A percentile compares a stretch with the other conserved stretches of the same genome.
Evolutionary conservation across 1,140 invertebrate species (phyloP).

Genomic region (Sitophilus oryzae): DNA sequence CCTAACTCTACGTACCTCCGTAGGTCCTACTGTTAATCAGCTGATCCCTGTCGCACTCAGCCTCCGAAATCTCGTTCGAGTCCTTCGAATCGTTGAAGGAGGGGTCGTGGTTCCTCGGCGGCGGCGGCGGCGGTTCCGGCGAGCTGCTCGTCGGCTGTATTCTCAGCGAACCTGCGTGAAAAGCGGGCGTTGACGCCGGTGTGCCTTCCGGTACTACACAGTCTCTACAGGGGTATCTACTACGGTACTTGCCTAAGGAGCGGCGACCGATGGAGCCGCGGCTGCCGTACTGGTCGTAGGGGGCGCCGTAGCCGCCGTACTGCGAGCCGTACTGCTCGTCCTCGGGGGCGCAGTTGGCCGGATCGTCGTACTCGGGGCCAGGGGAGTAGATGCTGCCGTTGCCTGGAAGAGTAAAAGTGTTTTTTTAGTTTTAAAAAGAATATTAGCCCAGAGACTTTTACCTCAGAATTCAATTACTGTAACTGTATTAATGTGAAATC

Average conservation of each 20-base stretch:
- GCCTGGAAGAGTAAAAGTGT: no score
- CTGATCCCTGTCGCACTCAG: slow-evolving; percentile 81
- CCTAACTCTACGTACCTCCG: slow-evolving; percentile 56
- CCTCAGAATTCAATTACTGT: no score
- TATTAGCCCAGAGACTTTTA: no score
- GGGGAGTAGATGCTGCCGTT: slow-evolving; percentile 66
- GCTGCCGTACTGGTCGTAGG: slow-evolving; percentile 81
- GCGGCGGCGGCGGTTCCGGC: slow-evolving; percentile 78
- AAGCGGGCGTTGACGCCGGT: neutral
- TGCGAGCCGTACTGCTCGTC: slow-evolving; percentile 82
- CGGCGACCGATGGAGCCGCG: slow-evolving; percentile 62
- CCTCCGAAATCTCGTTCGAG: slow-evolving; percentile 88
- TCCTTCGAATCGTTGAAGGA: slow-evolving; percentile 86
- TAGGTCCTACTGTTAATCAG: slow-evolving; percentile 63
- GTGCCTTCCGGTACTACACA: neutral
- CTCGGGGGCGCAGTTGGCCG: slow-evolving; percentile 84
- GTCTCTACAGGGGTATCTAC: neutral
- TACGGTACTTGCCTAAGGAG: slow-evolving; percentile 42
- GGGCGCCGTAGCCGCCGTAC: slow-evolving; percentile 73
- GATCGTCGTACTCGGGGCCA: slow-evolving; percentile 81
- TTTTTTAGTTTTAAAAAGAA: no score
- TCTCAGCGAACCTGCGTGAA: slow-evolving; percentile 52
- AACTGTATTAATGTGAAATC: no score
- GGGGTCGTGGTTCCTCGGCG: slow-evolving; percentile 65
- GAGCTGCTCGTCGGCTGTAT: slow-evolving; percentile 55